Percentiles rank a stretch among this genome's conserved stretches.
phyloP scores from a whole-genome alignment of 1,140 invertebrate genomes.

The Pristionchus pacificus region DNA sequence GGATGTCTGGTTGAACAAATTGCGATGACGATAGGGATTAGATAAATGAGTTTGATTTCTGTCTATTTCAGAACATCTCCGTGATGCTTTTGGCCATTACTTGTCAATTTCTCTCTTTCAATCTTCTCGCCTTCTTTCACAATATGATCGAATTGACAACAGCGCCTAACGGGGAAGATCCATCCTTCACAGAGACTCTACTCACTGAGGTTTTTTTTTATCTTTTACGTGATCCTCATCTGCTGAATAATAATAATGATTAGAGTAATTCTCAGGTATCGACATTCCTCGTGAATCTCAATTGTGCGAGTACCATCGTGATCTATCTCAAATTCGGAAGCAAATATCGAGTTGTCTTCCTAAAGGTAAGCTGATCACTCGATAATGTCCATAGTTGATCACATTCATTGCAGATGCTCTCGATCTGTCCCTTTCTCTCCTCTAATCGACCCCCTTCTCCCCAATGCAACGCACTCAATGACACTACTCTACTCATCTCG shows the following conservation, averaged over 20 bases:
- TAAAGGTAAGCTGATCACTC: constrained; percentile 14
- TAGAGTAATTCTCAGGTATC: too few relatives aligned
- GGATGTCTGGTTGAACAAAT: not conserved
- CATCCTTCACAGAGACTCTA: not conserved
- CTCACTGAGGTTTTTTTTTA: not conserved
- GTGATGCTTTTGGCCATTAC: constrained; percentile 34
- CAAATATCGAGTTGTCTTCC: constrained; percentile 27
- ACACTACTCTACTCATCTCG: too few relatives aligned
- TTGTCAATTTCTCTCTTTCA: constrained; percentile 24
- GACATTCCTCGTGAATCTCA: constrained; percentile 23
- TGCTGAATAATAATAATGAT: constrained; percentile 8
- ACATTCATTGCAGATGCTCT: too few relatives aligned
- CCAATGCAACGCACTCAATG: too few relatives aligned
- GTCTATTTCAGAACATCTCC: constrained; percentile 27
- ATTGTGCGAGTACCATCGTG: constrained; percentile 19
- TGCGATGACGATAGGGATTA: too few relatives aligned
- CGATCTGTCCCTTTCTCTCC: too few relatives aligned
- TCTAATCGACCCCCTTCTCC: too few relatives aligned
- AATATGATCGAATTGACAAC: constrained; percentile 27
- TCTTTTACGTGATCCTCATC: not conserved
- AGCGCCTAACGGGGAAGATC: constrained; percentile 3
- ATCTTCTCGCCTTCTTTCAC: constrained; percentile 30
- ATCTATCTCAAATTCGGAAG: constrained; percentile 31
- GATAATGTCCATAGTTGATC: too few relatives aligned
- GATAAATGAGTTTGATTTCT: not conserved